phyloP scores from a whole-genome alignment of 2,888 invertebrate species.

The Orthonychiurus folsomi region DNA sequence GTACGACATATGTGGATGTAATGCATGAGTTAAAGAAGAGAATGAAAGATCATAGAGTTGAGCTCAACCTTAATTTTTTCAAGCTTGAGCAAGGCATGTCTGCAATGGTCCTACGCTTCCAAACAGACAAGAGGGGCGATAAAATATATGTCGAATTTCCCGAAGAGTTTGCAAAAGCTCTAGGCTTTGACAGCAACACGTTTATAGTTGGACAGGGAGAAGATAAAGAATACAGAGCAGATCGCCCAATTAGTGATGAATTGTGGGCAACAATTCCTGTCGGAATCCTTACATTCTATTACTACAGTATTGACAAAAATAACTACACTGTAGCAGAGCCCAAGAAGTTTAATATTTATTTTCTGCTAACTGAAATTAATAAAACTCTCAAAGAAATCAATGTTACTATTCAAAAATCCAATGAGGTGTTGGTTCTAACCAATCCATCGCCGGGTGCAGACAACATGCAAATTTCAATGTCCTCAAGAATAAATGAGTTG shows the following conservation, averaged over 20 bases:
- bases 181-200: neutral
- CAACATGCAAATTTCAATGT: neutral
- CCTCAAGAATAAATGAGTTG: neutral
- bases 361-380: neutral
- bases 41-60: too few species aligned
- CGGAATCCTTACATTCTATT: neutral
- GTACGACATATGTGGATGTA: too few species aligned
- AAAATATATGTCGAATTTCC: neutral
- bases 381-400: neutral
- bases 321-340: neutral
- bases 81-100: too few species aligned
- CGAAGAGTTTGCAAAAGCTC: neutral
- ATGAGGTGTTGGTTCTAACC: neutral
- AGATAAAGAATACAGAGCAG: neutral
- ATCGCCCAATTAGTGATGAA: neutral
- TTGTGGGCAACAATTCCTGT: neutral
- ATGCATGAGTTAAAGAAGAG: too few species aligned
- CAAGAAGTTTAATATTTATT: neutral
- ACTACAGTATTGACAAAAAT: too few species aligned
- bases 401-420: neutral
- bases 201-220: too few species aligned
- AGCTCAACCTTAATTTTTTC: too few species aligned
- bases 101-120: too few species aligned
- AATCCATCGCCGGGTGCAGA: neutral
- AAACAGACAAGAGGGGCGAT: neutral